Percentiles rank a stretch among this genome's conserved stretches.
These are phyloP conservation scores for Flexamia atlantica DNA, from an alignment of 2,888 invertebrate genomes.

Conservation along the genomic window DNA sequence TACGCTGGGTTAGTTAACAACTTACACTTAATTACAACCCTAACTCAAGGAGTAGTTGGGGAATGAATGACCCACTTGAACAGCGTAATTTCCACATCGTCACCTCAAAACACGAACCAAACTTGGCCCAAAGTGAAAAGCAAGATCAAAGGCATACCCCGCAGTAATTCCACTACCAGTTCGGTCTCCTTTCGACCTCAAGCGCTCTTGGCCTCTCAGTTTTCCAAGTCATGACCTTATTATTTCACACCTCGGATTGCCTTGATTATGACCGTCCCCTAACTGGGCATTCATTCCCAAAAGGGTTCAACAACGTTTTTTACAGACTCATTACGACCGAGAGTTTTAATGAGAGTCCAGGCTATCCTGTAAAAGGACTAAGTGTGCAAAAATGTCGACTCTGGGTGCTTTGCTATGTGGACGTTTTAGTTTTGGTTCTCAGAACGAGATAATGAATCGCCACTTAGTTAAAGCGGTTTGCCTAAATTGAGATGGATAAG, in stretches of 20 bases:
- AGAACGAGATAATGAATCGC: too few species aligned
- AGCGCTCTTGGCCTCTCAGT: neutral
- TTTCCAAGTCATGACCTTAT: neutral
- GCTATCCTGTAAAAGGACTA: neutral
- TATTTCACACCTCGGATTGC: slow-evolving; percentile 9
- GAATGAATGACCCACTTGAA: neutral
- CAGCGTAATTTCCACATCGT: neutral
- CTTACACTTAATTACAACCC: neutral
- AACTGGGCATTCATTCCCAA: slow-evolving; percentile 2
- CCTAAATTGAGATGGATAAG: too few species aligned
- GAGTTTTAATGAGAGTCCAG: slow-evolving; percentile 1
- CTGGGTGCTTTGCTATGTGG: neutral
- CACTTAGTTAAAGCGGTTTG: too few species aligned
- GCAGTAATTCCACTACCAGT: neutral
- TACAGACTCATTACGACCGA: neutral
- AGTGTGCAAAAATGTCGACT: neutral
- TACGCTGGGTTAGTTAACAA: too few species aligned
- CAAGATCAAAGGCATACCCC: neutral
- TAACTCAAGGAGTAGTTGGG: neutral
- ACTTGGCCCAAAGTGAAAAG: neutral
- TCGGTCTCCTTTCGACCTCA: neutral
- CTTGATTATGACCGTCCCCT: neutral
- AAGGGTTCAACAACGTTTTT: neutral
- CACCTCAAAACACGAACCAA: neutral
- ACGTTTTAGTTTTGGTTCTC: too few species aligned